Evolutionary conservation across 2,797 vertebrate genomes (phyloP).

Genomic region (Peromyscus eremicus): DNA sequence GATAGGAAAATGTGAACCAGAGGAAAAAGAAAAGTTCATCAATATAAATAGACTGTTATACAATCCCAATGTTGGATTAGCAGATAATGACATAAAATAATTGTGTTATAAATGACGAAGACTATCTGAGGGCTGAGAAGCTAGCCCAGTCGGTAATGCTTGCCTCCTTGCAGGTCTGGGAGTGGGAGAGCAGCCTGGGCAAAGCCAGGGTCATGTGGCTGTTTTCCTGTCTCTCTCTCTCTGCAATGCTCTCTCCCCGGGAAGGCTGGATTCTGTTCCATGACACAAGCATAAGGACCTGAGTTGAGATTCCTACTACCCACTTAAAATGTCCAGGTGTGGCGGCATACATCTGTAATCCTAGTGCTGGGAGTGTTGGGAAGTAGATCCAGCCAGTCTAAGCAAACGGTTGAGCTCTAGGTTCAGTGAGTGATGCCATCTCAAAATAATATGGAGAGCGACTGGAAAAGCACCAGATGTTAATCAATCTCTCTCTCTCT

Average conservation of each 20-base stretch:
- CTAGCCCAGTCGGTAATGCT: not conserved
- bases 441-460: not conserved
- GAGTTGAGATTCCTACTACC: not conserved
- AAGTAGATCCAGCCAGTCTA: not conserved
- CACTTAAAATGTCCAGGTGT: not conserved
- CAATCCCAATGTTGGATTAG: not conserved
- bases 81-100: conserved; percentile 29
- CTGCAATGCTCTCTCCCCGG: accelerated
- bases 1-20: conserved; percentile 26
- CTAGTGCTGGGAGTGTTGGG: not conserved
- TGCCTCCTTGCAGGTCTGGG: accelerated
- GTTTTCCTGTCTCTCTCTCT: not conserved
- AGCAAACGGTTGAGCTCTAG: not conserved
- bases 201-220: accelerated
- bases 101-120: not conserved
- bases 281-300: not conserved
- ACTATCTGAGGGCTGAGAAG: not conserved
- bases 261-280: not conserved
- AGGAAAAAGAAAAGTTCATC: conserved; percentile 51
- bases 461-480: not conserved
- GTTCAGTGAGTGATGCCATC: not conserved
- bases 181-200: accelerated
- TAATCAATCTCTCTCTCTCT: not conserved
- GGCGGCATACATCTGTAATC: not conserved
- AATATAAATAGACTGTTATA: not conserved